Evolutionary conservation across 2,888 invertebrate genomes (phyloP).

Genomic region (Anthophora plumipes): DNA sequence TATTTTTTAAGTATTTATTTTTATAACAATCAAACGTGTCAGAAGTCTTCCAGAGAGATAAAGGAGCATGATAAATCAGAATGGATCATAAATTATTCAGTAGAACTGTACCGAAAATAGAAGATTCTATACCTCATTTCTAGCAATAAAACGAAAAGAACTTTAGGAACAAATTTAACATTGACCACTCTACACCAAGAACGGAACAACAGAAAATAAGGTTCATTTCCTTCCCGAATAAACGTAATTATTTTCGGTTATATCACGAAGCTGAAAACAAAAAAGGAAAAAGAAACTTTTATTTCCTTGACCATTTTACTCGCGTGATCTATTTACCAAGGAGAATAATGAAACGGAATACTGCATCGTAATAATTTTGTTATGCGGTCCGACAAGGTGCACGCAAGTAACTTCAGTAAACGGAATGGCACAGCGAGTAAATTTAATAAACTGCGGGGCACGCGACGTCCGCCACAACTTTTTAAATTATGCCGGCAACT

Average conservation of each 20-base stretch:
- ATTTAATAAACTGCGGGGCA: slow-evolving; percentile 42
- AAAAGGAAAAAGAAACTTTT: neutral
- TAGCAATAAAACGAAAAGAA: too few relatives aligned
- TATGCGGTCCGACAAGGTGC: slow-evolving; percentile 18
- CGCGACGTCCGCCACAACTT: slow-evolving; percentile 19
- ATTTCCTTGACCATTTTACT: slow-evolving; percentile 24
- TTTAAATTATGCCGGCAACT: slow-evolving; percentile 24
- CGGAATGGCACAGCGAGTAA: slow-evolving; percentile 24
- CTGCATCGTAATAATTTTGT: slow-evolving; percentile 43
- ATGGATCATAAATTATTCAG: too few relatives aligned
- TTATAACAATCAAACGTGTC: too few relatives aligned
- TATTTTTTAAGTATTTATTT: too few relatives aligned
- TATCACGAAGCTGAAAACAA: neutral
- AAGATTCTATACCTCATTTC: too few relatives aligned
- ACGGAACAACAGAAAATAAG: neutral
- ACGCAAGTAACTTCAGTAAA: slow-evolving; percentile 33
- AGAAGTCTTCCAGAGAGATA: too few relatives aligned
- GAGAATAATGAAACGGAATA: slow-evolving; percentile 28
- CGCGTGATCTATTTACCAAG: slow-evolving; percentile 37
- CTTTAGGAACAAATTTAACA: neutral
- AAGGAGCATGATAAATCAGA: too few relatives aligned
- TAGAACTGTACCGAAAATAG: too few relatives aligned
- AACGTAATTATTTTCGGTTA: too few relatives aligned
- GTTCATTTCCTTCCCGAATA: neutral
- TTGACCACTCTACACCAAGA: neutral